Evolutionary conservation across 2,888 invertebrate genomes (phyloP).

Genomic region (Epiblema foenella): DNA sequence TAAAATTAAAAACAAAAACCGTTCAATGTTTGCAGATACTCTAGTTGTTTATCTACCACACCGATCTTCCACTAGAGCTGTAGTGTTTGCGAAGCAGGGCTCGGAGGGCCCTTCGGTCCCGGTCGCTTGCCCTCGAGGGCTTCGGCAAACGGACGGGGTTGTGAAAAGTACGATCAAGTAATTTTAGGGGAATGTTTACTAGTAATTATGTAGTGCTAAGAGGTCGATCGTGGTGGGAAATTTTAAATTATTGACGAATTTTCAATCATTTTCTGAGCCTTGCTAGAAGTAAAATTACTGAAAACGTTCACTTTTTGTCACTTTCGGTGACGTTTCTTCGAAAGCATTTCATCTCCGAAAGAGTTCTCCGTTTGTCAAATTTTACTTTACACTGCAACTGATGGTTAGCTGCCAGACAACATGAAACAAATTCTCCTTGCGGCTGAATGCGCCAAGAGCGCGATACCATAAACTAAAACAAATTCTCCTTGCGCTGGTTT

Average conservation of each 20-base stretch:
- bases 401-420: neutral
- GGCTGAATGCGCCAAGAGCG: no score
- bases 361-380: neutral
- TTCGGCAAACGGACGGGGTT: constrained; percentile 35
- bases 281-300: no score
- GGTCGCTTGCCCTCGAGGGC: constrained; percentile 39
- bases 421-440: no score
- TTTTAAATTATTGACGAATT: neutral
- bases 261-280: no score
- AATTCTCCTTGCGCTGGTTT: neutral
- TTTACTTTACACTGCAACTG: neutral
- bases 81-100: constrained; percentile 39
- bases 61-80: constrained; percentile 43
- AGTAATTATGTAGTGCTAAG: constrained; percentile 3
- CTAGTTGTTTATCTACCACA: constrained; percentile 37
- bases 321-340: no score
- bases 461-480: neutral
- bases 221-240: neutral
- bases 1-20: constrained; percentile 32
- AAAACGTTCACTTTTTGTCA: no score
- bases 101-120: constrained; percentile 29
- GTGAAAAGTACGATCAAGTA: constrained; percentile 30
- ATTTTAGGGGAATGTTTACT: constrained; percentile 6
- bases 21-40: constrained; percentile 41
- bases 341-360: no score